These are phyloP conservation scores for Gymnoscopelus microlampas DNA, from an alignment of 2,797 vertebrate genomes.

Conservation along the genomic window DNA sequence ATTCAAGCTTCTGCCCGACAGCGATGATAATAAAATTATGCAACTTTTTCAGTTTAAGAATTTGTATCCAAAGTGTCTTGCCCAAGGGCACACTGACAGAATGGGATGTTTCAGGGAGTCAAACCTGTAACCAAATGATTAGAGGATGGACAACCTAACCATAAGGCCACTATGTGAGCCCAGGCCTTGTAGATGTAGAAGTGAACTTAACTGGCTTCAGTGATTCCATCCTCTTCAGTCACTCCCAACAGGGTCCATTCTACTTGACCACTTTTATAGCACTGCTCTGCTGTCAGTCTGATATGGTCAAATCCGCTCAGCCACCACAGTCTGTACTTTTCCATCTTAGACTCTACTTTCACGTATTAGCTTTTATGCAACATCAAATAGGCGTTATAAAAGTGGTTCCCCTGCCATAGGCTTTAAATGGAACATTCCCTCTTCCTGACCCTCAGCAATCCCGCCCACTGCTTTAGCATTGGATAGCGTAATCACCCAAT, in stretches of 20 bases:
- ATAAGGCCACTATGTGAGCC: too few species aligned
- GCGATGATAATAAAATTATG: too few species aligned
- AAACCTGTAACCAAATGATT: too few species aligned
- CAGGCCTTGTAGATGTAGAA: background rate
- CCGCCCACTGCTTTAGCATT: slow-evolving; percentile 24
- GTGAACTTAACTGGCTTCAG: background rate
- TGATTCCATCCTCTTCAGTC: background rate
- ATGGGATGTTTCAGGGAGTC: too few species aligned
- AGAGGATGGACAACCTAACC: too few species aligned
- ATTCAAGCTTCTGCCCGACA: too few species aligned
- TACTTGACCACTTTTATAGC: background rate
- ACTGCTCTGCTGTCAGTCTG: background rate
- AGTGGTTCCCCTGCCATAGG: background rate
- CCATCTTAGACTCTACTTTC: background rate
- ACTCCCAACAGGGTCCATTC: too few species aligned
- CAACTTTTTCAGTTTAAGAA: too few species aligned
- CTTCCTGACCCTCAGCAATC: slow-evolving; percentile 19
- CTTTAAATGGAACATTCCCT: slow-evolving; percentile 14
- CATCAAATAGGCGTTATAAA: background rate
- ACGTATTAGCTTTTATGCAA: slow-evolving; percentile 2
- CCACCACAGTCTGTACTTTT: background rate
- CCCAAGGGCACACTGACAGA: too few species aligned
- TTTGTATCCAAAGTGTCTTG: too few species aligned
- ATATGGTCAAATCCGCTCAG: background rate
- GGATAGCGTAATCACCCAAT: slow-evolving; percentile 36